phyloP scores from a whole-genome alignment of 37 sponge, comb jelly and placozoan genomes.

The Eunapius fragilis region DNA sequence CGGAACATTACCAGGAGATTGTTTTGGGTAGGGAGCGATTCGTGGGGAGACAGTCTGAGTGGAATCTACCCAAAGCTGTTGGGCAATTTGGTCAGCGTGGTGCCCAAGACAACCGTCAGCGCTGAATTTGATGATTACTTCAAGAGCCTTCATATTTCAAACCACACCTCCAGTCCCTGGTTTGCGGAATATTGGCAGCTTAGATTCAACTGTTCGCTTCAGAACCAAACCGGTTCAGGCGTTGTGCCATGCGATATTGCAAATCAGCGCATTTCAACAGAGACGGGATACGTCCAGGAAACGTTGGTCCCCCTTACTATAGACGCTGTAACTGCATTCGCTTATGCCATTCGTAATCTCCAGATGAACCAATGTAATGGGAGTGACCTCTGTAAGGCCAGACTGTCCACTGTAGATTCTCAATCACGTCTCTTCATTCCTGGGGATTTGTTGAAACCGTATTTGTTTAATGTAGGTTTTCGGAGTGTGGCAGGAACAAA shows the following conservation, averaged over 20 bases:
- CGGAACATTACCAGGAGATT: slow-evolving; percentile 7
- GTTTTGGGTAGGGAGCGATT: slow-evolving; percentile 78
- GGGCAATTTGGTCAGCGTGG: slow-evolving; percentile 37
- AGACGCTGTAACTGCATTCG: slow-evolving; percentile 83
- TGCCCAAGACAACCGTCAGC: slow-evolving; percentile 3
- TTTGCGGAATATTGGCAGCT: slow-evolving; percentile 54
- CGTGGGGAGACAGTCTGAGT: slow-evolving; percentile 57
- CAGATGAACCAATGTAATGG: slow-evolving; percentile 11
- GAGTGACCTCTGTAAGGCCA: slow-evolving; percentile 24
- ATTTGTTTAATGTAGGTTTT: slow-evolving; percentile 27
- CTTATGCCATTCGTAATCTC: slow-evolving; percentile 59
- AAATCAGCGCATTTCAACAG: background rate
- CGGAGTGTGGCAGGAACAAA: slow-evolving; percentile 2
- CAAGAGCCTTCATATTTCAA: slow-evolving; percentile 44
- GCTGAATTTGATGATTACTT: slow-evolving; percentile 57
- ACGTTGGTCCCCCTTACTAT: slow-evolving; percentile 60
- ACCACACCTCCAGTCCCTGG: slow-evolving; percentile 65
- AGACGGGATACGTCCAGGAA: slow-evolving; percentile 26
- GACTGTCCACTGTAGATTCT: background rate
- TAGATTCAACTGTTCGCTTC: slow-evolving; percentile 51
- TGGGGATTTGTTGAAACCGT: slow-evolving; percentile 26
- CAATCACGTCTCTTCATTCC: background rate
- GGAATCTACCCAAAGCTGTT: slow-evolving; percentile 1
- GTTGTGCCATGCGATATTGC: slow-evolving; percentile 14
- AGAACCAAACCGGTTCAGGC: background rate